Evolutionary conservation across 2,888 invertebrate species (phyloP).

Genomic region (Chalcosyrphus nemorum): DNA sequence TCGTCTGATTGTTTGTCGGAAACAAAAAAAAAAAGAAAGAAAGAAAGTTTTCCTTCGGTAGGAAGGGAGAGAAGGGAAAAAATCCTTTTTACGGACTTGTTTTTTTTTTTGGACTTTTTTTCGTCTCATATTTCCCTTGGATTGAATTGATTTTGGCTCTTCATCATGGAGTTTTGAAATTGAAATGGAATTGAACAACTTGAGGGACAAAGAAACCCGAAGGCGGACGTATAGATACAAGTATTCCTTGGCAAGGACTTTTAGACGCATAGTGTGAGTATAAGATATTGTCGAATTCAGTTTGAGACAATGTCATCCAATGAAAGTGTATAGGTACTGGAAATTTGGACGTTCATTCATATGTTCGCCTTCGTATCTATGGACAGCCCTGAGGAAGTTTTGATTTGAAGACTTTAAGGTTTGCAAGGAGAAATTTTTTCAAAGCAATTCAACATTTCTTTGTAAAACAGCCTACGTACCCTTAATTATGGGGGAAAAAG

Average conservation of each 20-base stretch:
- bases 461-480: too few relatives aligned
- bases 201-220: constrained; percentile 22
- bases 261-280: background rate
- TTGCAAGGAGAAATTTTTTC: too few relatives aligned
- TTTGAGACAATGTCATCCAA: background rate
- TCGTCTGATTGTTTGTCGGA: constrained; percentile 22
- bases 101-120: background rate
- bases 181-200: constrained; percentile 37
- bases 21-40: constrained; percentile 8
- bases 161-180: constrained; percentile 30
- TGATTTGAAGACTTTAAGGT: too few relatives aligned
- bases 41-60: constrained; percentile 17
- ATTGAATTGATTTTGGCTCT: constrained; percentile 32
- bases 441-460: too few relatives aligned
- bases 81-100: constrained; percentile 14
- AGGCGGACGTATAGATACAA: background rate
- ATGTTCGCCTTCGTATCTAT: background rate
- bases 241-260: too few relatives aligned
- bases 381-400: too few relatives aligned
- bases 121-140: constrained; percentile 28
- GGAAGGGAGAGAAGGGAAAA: background rate
- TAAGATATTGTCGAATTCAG: background rate
- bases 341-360: too few relatives aligned
- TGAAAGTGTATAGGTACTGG: too few relatives aligned
- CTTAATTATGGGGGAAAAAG: too few relatives aligned